These are phyloP conservation scores for Pelobates fuscus DNA, from an alignment of 2,113 vertebrate species.

Conservation along the genomic window DNA sequence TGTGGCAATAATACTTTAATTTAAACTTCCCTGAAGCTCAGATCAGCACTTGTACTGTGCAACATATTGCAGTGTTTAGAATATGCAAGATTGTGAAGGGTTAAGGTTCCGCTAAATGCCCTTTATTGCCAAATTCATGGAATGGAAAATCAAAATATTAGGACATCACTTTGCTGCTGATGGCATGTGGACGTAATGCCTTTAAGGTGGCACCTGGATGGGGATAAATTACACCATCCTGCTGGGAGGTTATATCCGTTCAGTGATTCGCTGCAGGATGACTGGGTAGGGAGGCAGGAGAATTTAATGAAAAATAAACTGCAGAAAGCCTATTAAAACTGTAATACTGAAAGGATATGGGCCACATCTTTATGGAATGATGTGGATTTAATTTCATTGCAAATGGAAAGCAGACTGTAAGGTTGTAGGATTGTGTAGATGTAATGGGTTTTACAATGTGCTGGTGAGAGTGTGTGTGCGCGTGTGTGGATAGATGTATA, in stretches of 20 bases:
- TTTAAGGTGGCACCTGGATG: slow-evolving; percentile 36
- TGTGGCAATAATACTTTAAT: not conserved
- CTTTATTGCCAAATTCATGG: slow-evolving; percentile 41
- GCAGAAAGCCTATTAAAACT: slow-evolving; percentile 41
- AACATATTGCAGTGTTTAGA: not conserved
- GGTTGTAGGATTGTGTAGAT: not conserved
- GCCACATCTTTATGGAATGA: slow-evolving; percentile 25
- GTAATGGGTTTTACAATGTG: not conserved
- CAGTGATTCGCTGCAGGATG: slow-evolving; percentile 20
- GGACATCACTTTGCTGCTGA: slow-evolving; percentile 11
- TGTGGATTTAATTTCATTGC: slow-evolving; percentile 30
- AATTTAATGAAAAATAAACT: slow-evolving; percentile 45
- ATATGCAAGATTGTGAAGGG: not conserved
- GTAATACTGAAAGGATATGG: slow-evolving; percentile 40
- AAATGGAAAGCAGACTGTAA: slow-evolving; percentile 11
- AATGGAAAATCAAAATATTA: slow-evolving; percentile 36
- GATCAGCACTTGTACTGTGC: not conserved
- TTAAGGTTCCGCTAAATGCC: slow-evolving; percentile 33
- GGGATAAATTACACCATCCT: slow-evolving; percentile 22
- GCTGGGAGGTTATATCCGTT: slow-evolving; percentile 40
- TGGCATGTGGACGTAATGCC: slow-evolving; percentile 35
- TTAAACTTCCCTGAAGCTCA: not conserved
- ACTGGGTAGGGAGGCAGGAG: slow-evolving; percentile 23
- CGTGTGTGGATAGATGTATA: not conserved
- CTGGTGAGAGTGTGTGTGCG: not conserved